Evolutionary conservation across 1,140 invertebrate species (phyloP).

Genomic region (Atta cephalotes): DNA sequence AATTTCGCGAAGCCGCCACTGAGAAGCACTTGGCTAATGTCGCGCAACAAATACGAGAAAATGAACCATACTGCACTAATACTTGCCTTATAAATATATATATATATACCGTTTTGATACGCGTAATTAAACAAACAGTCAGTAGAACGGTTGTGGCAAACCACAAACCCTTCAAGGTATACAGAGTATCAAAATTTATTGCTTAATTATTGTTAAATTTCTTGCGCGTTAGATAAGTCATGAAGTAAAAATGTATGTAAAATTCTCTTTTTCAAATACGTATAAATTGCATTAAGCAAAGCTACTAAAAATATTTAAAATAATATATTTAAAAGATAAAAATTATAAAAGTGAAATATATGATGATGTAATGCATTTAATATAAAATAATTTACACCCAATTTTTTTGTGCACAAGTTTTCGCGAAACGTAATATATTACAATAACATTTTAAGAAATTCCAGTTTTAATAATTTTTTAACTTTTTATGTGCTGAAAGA

Average conservation of each 20-base stretch:
- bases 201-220: constrained; percentile 24
- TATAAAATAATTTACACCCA: background rate
- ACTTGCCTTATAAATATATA: constrained; percentile 46
- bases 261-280: background rate
- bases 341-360: background rate
- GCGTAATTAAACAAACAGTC: constrained; percentile 57
- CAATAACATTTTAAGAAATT: background rate
- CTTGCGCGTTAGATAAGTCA: background rate
- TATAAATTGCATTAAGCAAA: background rate
- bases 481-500: background rate
- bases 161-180: background rate
- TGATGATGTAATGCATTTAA: background rate
- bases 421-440: background rate
- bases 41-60: constrained; percentile 46
- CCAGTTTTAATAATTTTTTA: background rate
- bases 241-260: background rate
- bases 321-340: background rate
- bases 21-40: constrained; percentile 60
- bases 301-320: background rate
- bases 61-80: constrained; percentile 47
- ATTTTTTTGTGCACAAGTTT: background rate
- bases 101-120: constrained; percentile 46
- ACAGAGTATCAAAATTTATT: constrained; percentile 1
- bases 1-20: constrained; percentile 54
- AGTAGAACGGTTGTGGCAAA: constrained; percentile 18